A percentile compares a stretch with the other conserved stretches of the same genome.
Evolutionary conservation across 2,113 vertebrate species (phyloP).

Genomic region (Poeciliopsis occidentalis): DNA sequence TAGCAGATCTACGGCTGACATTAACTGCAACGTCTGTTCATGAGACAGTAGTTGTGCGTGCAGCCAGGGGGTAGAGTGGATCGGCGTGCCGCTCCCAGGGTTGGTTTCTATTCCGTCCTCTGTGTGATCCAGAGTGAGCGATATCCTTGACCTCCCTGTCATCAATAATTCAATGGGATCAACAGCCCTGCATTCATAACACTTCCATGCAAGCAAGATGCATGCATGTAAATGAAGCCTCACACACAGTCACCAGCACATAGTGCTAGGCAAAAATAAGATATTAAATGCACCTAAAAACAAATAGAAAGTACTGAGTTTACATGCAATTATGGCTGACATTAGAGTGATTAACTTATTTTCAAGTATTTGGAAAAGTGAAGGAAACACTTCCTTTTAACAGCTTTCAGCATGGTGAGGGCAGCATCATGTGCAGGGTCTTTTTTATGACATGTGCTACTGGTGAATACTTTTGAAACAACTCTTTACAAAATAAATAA

Average conservation of each 20-base stretch:
- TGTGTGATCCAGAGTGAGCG: slow-evolving; percentile 28
- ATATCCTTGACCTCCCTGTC: slow-evolving; percentile 61
- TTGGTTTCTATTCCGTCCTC: slow-evolving; percentile 13
- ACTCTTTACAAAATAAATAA: background rate
- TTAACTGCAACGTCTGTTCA: background rate
- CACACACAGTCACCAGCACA: background rate
- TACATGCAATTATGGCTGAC: too few species aligned
- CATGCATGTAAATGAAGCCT: background rate
- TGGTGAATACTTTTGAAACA: too few species aligned
- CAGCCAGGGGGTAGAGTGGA: slow-evolving; percentile 10
- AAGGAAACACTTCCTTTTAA: background rate
- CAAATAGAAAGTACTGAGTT: background rate
- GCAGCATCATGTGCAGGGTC: background rate
- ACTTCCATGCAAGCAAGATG: slow-evolving; percentile 3
- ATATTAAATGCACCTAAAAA: background rate
- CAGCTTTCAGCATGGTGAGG: background rate
- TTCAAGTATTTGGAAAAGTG: background rate
- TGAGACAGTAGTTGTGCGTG: slow-evolving; percentile 5
- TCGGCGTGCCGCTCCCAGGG: slow-evolving; percentile 28
- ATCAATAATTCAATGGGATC: slow-evolving; percentile 77
- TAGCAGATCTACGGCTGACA: slow-evolving; percentile 3
- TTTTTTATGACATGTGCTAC: background rate
- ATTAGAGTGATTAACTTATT: too few species aligned
- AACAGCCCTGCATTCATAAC: slow-evolving; percentile 67
- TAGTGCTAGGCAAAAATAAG: background rate